Conservation (phyloP, 2,113 vertebrate species). For the Pelecanus crispus region DNA sequence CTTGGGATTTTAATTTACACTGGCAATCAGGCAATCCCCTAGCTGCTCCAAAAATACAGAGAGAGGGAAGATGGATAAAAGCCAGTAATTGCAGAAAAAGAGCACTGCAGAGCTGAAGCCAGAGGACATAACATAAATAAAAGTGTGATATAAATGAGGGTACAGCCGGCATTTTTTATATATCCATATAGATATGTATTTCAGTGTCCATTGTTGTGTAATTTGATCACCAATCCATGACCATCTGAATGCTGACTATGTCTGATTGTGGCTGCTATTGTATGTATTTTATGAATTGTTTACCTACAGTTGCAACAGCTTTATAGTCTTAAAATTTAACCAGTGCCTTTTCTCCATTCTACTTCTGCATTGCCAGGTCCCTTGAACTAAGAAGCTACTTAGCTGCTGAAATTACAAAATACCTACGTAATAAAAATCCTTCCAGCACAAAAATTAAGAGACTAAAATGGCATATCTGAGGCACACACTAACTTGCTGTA, state of each 20-base stretch:
- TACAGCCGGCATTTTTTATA: not conserved
- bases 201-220: not conserved
- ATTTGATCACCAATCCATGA: not conserved
- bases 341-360: not conserved
- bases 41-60: not conserved
- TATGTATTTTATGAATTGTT: not conserved
- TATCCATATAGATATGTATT: not conserved
- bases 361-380: not conserved
- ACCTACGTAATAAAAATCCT: not conserved
- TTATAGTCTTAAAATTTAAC: not conserved
- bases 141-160: not conserved
- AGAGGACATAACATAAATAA: not conserved
- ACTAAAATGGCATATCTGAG: not conserved
- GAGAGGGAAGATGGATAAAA: not conserved
- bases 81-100: not conserved
- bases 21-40: not conserved
- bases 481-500: not conserved
- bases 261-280: not conserved
- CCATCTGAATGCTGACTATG: not conserved
- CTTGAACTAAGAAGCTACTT: not conserved
- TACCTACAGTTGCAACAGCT: not conserved
- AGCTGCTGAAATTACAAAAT: slow-evolving; percentile 1
- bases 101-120: not conserved
- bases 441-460: not conserved
- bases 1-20: not conserved